Conservation (phyloP, 2,888 invertebrate genomes). For the Caenorhabditis sp. region DNA sequence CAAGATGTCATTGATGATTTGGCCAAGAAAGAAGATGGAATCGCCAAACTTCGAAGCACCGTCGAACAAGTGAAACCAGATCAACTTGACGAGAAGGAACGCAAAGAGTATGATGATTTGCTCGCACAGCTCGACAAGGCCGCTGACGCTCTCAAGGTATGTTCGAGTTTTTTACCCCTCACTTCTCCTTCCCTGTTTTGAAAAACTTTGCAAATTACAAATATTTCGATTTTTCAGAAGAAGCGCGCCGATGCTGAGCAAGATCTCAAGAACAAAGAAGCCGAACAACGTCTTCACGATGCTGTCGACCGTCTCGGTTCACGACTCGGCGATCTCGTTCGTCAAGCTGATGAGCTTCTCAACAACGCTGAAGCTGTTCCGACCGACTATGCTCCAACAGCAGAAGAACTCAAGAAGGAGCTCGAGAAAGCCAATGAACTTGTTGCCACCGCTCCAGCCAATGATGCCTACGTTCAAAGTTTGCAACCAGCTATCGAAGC, state of each 20-base stretch:
- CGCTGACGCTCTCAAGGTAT: constrained; percentile 39
- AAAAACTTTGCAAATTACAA: too few species aligned
- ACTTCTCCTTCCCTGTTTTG: neutral
- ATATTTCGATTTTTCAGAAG: constrained; percentile 23
- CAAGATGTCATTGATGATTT: constrained; percentile 30
- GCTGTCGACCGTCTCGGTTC: constrained; percentile 29
- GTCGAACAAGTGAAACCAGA: constrained; percentile 25
- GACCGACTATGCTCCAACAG: constrained; percentile 34
- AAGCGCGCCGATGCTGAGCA: constrained; percentile 41
- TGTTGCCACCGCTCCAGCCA: constrained; percentile 3
- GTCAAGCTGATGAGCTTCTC: constrained; percentile 35
- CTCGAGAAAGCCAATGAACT: constrained; percentile 12
- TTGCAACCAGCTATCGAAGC: constrained; percentile 27
- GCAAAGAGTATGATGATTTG: constrained; percentile 35
- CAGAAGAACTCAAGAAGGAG: constrained; percentile 35
- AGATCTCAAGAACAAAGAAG: constrained; percentile 34
- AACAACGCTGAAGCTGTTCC: constrained; percentile 46
- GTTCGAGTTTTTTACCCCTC: neutral
- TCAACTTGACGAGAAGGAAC: constrained; percentile 38
- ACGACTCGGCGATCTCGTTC: constrained; percentile 38
- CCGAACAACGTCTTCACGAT: constrained; percentile 42
- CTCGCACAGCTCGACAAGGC: constrained; percentile 43
- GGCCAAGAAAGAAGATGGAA: constrained; percentile 22
- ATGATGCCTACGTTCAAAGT: constrained; percentile 10
- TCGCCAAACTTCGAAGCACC: constrained; percentile 25